phyloP scores from a whole-genome alignment of 2,888 invertebrate genomes.

The Sericinus montela region DNA sequence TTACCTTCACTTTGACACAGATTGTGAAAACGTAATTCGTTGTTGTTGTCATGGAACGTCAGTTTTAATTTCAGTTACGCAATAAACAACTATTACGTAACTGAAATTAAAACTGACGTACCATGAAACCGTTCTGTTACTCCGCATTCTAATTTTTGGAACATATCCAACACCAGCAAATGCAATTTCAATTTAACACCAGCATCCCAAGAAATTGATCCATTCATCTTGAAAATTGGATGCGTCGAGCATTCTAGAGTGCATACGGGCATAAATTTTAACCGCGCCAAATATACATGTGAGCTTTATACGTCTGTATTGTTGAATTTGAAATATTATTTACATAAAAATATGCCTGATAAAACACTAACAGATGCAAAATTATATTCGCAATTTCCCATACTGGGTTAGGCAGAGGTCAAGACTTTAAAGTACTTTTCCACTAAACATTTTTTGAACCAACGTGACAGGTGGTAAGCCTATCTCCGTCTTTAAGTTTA shows the following conservation, averaged over 20 bases:
- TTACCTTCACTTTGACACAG: too few species aligned
- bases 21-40: too few species aligned
- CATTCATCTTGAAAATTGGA: constrained; percentile 32
- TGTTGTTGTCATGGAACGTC: neutral
- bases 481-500: too few species aligned
- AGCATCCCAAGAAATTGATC: constrained; percentile 27
- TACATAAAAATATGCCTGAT: neutral
- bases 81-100: neutral
- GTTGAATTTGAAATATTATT: neutral
- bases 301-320: constrained; percentile 22
- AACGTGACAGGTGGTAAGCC: too few species aligned
- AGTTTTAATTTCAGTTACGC: neutral
- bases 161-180: constrained; percentile 11
- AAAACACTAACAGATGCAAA: too few species aligned
- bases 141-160: constrained; percentile 10
- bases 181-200: constrained; percentile 27
- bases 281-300: constrained; percentile 16
- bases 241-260: constrained; percentile 25
- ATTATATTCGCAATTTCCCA: too few species aligned
- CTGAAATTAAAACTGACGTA: neutral
- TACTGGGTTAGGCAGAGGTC: too few species aligned
- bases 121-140: neutral
- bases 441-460: too few species aligned
- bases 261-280: constrained; percentile 26
- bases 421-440: too few species aligned